Percentiles rank a stretch among this genome's conserved stretches.
Evolutionary conservation across 2,888 invertebrate species (phyloP).

Genomic region (Unio pictorum): DNA sequence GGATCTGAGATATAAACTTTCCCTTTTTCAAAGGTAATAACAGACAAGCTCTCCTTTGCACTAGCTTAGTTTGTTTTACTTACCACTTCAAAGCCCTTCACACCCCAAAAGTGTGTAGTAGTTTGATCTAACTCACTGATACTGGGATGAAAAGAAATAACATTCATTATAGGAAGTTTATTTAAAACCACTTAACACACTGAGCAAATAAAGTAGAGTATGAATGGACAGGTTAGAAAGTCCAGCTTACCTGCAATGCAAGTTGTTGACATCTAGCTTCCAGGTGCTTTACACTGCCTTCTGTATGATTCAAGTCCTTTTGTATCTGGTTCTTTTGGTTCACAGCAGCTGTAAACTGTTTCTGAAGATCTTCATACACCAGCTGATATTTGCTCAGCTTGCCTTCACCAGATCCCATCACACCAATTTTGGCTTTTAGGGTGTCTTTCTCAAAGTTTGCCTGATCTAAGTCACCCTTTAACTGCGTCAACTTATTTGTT

Average conservation of each 20-base stretch:
- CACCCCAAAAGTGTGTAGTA: too few species aligned
- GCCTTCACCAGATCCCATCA: constrained; percentile 36
- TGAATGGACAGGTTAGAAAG: too few species aligned
- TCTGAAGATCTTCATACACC: constrained; percentile 55
- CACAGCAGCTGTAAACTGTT: constrained; percentile 54
- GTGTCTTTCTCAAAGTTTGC: constrained; percentile 53
- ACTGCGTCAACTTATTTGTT: constrained; percentile 41
- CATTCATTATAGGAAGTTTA: too few species aligned
- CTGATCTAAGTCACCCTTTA: constrained; percentile 43
- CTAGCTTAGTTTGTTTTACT: too few species aligned
- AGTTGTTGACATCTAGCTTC: constrained; percentile 63
- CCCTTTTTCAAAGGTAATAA: too few species aligned
- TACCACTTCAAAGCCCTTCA: too few species aligned
- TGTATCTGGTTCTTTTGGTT: constrained; percentile 56
- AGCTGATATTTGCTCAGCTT: constrained; percentile 41
- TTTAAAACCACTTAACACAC: too few species aligned
- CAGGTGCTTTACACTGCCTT: constrained; percentile 51
- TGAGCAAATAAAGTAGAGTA: too few species aligned
- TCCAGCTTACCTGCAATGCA: constrained; percentile 57
- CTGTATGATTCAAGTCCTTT: constrained; percentile 50
- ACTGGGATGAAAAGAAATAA: too few species aligned
- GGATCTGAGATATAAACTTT: too few species aligned
- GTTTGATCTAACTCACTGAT: too few species aligned
- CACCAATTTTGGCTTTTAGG: constrained; percentile 32
- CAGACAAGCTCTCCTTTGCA: too few species aligned